A percentile compares a stretch with the other conserved stretches of the same genome.
Conservation (phyloP, 2,888 invertebrate species). For the Desoria tigrina region DNA sequence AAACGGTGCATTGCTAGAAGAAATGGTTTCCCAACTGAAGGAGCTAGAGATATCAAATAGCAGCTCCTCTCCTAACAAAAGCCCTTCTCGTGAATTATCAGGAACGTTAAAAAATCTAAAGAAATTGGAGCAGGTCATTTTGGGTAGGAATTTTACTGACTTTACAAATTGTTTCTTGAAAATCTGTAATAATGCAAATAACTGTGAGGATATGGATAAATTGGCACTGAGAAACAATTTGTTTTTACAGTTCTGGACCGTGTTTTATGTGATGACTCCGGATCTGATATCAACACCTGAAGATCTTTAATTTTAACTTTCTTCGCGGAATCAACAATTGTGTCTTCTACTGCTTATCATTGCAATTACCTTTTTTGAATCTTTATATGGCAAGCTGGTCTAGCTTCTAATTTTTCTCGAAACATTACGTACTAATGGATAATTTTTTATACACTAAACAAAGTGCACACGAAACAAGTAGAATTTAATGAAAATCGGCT, state of each 20-base stretch:
- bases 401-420: not conserved
- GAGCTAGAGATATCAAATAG: slow-evolving; percentile 47
- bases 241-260: slow-evolving; percentile 54
- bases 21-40: slow-evolving; percentile 55
- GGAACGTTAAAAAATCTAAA: slow-evolving; percentile 61
- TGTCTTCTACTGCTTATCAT: slow-evolving; percentile 1
- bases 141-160: slow-evolving; percentile 56
- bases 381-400: slow-evolving; percentile 3
- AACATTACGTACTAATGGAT: too few species aligned
- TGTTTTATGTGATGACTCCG: slow-evolving; percentile 55
- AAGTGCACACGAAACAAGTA: too few species aligned
- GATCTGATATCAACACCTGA: slow-evolving; percentile 36
- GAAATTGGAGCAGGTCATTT: slow-evolving; percentile 60
- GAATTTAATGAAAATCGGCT: too few species aligned
- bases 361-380: not conserved
- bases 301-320: not conserved
- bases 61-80: slow-evolving; percentile 53
- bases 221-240: too few species aligned
- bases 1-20: slow-evolving; percentile 54
- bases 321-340: not conserved
- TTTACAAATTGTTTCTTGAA: not conserved
- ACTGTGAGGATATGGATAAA: too few species aligned
- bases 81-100: slow-evolving; percentile 60
- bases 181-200: slow-evolving; percentile 2
- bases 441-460: too few species aligned